Evolutionary conservation across 2,113 vertebrate genomes (phyloP).

Genomic region (Pica pica): DNA sequence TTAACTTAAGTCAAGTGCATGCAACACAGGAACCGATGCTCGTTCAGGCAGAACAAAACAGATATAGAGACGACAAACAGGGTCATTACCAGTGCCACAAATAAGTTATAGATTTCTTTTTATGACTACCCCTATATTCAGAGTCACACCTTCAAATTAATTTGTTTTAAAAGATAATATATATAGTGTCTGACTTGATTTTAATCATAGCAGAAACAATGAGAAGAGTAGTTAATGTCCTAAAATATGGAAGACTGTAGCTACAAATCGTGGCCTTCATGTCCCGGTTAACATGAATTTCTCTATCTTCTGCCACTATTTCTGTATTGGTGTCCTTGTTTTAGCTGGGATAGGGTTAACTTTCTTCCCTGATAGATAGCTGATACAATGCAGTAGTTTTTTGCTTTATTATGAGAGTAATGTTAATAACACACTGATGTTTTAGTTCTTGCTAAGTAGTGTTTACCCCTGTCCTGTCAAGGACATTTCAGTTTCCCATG

Average conservation of each 20-base stretch:
- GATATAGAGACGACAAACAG: neutral
- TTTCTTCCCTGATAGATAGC: neutral
- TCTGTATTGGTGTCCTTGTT: neutral
- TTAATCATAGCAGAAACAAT: neutral
- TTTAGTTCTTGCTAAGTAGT: neutral
- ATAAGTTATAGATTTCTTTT: neutral
- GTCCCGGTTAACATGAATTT: neutral
- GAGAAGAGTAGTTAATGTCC: neutral
- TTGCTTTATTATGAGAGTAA: neutral
- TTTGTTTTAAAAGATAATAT: neutral
- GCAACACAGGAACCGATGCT: neutral
- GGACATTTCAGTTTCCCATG: neutral
- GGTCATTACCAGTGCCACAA: neutral
- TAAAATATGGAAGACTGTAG: neutral
- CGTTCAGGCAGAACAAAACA: neutral
- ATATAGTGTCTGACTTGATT: neutral
- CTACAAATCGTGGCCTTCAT: neutral
- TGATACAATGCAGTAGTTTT: neutral
- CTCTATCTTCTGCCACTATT: neutral
- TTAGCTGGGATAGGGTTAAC: neutral
- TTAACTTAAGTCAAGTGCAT: neutral
- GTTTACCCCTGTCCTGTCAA: neutral
- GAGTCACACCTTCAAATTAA: neutral
- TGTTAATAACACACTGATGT: neutral
- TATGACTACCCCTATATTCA: neutral